Conservation (phyloP, 2,113 vertebrate genomes). For the Scartelaos histophorus region DNA sequence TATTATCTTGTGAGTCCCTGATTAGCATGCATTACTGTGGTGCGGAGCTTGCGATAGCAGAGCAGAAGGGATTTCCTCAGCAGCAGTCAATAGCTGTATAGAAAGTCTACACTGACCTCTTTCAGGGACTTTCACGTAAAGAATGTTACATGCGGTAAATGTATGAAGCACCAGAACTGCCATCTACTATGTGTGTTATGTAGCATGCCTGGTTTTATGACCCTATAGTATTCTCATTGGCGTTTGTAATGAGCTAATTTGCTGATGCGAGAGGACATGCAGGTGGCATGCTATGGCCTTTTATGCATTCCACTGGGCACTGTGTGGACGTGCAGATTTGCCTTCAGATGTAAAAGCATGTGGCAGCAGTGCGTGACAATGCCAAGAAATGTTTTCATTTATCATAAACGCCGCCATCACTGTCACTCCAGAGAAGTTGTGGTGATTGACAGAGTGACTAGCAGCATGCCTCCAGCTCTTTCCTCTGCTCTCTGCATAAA, state of each 20-base stretch:
- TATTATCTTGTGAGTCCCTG: conserved; percentile 49
- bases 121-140: conserved; percentile 31
- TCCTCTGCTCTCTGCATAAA: conserved; percentile 13
- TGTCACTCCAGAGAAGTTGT: conserved; percentile 30
- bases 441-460: conserved; percentile 34
- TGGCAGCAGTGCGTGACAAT: background rate
- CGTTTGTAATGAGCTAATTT: conserved; percentile 24
- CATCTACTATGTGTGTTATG: conserved; percentile 26
- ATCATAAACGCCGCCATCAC: conserved; percentile 30
- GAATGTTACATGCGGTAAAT: conserved; percentile 16
- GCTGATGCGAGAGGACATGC: conserved; percentile 11
- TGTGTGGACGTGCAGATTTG: conserved; percentile 4
- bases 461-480: conserved; percentile 22
- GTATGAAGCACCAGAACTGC: conserved; percentile 18
- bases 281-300: conserved; percentile 17
- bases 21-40: conserved; percentile 57
- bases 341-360: conserved; percentile 26
- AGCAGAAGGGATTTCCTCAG: conserved; percentile 64
- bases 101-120: conserved; percentile 50
- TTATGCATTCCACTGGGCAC: conserved; percentile 1
- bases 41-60: conserved; percentile 35
- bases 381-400: conserved; percentile 29
- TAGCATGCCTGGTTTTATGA: conserved; percentile 45
- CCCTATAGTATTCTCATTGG: conserved; percentile 9
- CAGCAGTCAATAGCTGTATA: conserved; percentile 51